Evolutionary conservation across 2,113 vertebrate species (phyloP), one percentile per base, ranked within the genome.

Genomic region (Notothenia coriiceps): DNA sequence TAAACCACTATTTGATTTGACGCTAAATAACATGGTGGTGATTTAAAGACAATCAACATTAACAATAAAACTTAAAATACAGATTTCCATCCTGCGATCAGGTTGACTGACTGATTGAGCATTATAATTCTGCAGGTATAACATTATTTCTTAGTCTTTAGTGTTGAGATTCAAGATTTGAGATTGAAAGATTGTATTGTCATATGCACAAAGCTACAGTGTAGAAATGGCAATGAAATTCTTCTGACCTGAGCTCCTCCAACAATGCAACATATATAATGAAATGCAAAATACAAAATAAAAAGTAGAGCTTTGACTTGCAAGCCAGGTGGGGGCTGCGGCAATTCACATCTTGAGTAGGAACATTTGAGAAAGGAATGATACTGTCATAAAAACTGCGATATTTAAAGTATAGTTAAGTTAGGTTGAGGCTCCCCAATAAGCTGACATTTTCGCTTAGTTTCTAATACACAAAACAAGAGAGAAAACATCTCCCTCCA

Each of bases 361-460:
- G 33, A 83, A 33, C 51, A 14, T 61, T 29, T 63, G 50, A 77
- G 25, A 78, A 43, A 40, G 57, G 40, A 52, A 50, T 43, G 44
- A 70, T 15, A 52, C 11, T 71, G 77, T 70, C 18, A 71, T 20
- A 49, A 22, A 13, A 79, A 68, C 46, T 10, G n/a, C 77, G 56
- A 67, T n/a, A 40, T 60, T 54, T 18, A 59, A 50, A 74, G 35
- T 70, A 33, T 20, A 57, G 35, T 46, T 25, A 55, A 52, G 18
- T 66, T 63, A 63, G 71, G 55, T 18, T 52, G 47, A 12, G 18
- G 50, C 40, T 80, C 10, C 22, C 10, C 12, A 49, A 20, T 29
- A 66, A 66, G 33, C 65, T 6, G 10, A 43, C 12, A 78, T 69
- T 75, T 69, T 35, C 74, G 17, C 33, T 62, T 72, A 33, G 29